Conservation (phyloP, 2,888 invertebrate species). For the Falcaria lacertinaria region DNA sequence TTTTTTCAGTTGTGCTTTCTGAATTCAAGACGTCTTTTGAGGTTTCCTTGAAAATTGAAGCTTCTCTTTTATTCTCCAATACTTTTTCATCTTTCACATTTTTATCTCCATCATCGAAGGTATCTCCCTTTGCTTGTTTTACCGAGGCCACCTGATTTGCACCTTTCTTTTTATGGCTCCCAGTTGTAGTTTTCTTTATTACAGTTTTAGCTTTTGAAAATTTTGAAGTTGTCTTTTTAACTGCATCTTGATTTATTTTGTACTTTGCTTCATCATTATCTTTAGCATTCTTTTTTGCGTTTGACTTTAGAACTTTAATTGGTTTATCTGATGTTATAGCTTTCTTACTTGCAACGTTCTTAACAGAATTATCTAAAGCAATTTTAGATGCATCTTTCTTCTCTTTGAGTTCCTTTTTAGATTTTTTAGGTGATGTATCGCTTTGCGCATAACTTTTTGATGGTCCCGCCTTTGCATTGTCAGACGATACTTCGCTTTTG, state of each 20-base stretch:
- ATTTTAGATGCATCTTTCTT: conserved; percentile 60
- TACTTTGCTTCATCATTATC: conserved; percentile 55
- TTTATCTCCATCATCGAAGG: conserved; percentile 15
- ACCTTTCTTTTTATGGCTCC: conserved; percentile 47
- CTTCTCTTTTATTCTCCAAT: conserved; percentile 6
- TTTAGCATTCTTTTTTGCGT: conserved; percentile 30
- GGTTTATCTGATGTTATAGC: conserved; percentile 34
- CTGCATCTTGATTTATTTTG: conserved; percentile 61
- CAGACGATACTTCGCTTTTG: conserved; percentile 38
- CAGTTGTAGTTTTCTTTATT: conserved; percentile 42
- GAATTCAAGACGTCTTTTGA: conserved; percentile 15
- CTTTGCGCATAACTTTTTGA: conserved; percentile 43
- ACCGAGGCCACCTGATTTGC: conserved; percentile 13
- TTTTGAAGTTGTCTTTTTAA: conserved; percentile 45
- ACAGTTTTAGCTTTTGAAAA: conserved; percentile 50
- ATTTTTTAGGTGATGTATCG: conserved; percentile 53
- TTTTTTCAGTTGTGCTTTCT: conserved; percentile 14
- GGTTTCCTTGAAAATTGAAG: too few relatives aligned
- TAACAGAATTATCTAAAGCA: conserved; percentile 23
- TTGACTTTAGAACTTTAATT: conserved; percentile 33
- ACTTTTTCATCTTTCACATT: conserved; percentile 8
- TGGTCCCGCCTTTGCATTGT: conserved; percentile 39
- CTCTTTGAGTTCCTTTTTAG: conserved; percentile 57
- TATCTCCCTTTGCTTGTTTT: conserved; percentile 25
- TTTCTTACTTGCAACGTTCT: conserved; percentile 46